These are phyloP conservation scores for Periplaneta americana DNA, from an alignment of 1,140 invertebrate species.

Conservation along the genomic window DNA sequence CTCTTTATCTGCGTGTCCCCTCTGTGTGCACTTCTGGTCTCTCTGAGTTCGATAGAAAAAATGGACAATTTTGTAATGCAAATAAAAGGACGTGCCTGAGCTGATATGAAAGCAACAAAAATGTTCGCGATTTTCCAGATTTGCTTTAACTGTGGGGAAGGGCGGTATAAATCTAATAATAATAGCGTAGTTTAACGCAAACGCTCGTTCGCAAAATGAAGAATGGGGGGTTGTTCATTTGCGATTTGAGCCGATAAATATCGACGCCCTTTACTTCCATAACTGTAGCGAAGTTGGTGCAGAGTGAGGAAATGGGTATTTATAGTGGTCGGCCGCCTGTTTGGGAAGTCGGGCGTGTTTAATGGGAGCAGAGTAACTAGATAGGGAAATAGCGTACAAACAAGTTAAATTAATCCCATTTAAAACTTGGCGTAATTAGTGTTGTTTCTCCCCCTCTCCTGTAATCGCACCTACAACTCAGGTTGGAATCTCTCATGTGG, in stretches of 20 bases:
- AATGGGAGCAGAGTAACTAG: background rate
- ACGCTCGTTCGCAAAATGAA: background rate
- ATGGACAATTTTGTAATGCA: background rate
- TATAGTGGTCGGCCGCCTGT: background rate
- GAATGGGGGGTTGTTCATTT: background rate
- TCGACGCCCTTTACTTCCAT: background rate
- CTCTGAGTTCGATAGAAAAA: background rate
- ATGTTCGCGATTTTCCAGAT: background rate
- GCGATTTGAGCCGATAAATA: background rate
- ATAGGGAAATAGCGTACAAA: background rate
- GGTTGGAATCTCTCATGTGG: no score
- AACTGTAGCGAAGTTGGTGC: background rate
- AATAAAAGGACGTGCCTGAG: background rate
- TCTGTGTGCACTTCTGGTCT: background rate
- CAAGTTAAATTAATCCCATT: background rate
- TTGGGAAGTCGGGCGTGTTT: background rate
- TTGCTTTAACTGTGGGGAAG: background rate
- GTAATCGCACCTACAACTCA: background rate
- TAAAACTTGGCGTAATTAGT: background rate
- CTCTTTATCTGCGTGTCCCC: no score
- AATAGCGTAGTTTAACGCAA: background rate
- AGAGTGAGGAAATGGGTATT: background rate
- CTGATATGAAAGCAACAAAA: background rate
- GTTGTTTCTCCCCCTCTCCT: background rate
- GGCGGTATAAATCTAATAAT: background rate